A percentile compares a stretch with the other conserved stretches of the same genome.
Conservation (phyloP, 2,888 invertebrate genomes). For the Crepidodera aurea region DNA sequence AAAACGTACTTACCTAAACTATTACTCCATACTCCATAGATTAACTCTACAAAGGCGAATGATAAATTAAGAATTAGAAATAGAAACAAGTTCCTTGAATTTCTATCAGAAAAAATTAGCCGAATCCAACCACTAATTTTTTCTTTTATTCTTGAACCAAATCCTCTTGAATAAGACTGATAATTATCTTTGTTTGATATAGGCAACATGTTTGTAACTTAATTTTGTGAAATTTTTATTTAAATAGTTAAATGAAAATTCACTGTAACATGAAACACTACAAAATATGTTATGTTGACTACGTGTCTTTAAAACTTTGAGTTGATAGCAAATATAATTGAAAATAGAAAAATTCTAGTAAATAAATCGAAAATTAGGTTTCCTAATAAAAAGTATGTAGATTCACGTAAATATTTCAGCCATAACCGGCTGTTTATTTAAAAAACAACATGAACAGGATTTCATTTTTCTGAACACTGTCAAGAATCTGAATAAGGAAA, state of each 20-base stretch:
- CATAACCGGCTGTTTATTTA: constrained; percentile 42
- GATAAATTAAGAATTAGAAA: constrained; percentile 92
- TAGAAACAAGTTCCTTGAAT: constrained; percentile 91
- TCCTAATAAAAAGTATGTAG: not conserved
- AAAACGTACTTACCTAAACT: constrained; percentile 72
- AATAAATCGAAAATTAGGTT: not conserved
- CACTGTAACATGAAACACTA: constrained; percentile 9
- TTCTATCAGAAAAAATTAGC: constrained; percentile 90
- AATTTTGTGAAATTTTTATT: not conserved
- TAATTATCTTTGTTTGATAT: constrained; percentile 75
- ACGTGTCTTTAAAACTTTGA: constrained; percentile 26
- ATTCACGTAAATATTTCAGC: constrained; percentile 30
- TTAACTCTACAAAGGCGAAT: constrained; percentile 95
- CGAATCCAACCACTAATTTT: constrained; percentile 80
- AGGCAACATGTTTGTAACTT: constrained; percentile 71
- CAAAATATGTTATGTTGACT: constrained; percentile 12
- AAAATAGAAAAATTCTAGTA: not conserved
- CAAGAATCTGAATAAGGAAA: too few species aligned
- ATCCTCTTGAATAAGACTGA: constrained; percentile 68
- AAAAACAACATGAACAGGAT: not conserved
- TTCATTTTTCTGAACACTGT: not conserved
- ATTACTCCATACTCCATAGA: constrained; percentile 91
- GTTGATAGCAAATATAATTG: too few species aligned
- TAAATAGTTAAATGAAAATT: not conserved
- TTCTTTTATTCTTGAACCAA: constrained; percentile 73